Base-by-base conservation (phyloP, 2,888 invertebrate genomes). In the Nymphalis urticae region DNA sequence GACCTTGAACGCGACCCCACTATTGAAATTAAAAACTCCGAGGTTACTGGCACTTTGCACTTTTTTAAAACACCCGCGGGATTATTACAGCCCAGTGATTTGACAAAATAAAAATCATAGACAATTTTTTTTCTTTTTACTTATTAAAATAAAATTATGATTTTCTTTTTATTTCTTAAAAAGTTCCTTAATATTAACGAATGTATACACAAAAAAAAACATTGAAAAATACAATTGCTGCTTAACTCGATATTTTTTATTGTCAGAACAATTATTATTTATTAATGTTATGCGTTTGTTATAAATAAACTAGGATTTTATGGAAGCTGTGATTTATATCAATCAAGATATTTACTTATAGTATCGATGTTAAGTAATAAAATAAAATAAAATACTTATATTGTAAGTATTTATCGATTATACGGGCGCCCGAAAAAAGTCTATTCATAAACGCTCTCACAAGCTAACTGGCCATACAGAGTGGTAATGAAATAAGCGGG, bases 21-120 rank as follows among this genome's bases (percentile, higher is more conserved):
- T 92, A 92, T 92, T 91, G 89, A 92, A 91, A 91, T 89, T 89
- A 89, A 90, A 84, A 85, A 85, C 84, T 84, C 82, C 80, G 86
- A 85, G 91, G 91, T 91, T 87, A 92, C 90, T 89, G 89, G 91
- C 87, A 86, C 90, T 88, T 86, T 89, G 89, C 87, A 90, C 90
- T 91, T 90, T 88, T 84, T 85, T 80, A 84, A 84, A 85, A 84
- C 81, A 79, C 76, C 76, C 75, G 68, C 73, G 73, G 69, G 69
- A 67, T 68, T 32, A 56, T 56, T 68, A 63, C 70, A 48, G 56
- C 51, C 54, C 67, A 63, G 66, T 71, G 68, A 70, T 67, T 70
- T 68, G 71, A 68, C 65, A 63, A 65, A 58, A 56, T 56, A 56
- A 21, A 56, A 56, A 32, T 19, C 58, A 42, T 58, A 36, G 48